Evolutionary conservation across 1,140 invertebrate genomes (phyloP).

Genomic region (Drosophila pseudoananassae): DNA sequence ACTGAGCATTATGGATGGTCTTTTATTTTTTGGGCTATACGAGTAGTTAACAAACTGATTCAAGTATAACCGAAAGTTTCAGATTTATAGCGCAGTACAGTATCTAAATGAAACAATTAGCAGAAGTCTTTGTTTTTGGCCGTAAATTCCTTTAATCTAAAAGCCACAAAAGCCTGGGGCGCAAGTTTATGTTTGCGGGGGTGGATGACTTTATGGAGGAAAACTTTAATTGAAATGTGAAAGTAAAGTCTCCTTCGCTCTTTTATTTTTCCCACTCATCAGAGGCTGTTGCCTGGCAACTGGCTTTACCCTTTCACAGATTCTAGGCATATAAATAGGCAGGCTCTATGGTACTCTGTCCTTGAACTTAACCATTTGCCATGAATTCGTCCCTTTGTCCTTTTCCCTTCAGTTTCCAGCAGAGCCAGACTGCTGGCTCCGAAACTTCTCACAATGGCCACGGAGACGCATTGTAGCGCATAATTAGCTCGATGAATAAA

Average conservation of each 20-base stretch:
- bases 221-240: conserved; percentile 49
- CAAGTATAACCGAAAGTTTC: conserved; percentile 22
- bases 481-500: conserved; percentile 77
- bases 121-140: conserved; percentile 1
- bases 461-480: conserved; percentile 72
- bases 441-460: conserved; percentile 60
- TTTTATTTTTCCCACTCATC: conserved; percentile 14
- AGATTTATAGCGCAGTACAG: conserved; percentile 17
- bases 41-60: conserved; percentile 44
- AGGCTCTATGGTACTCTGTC: conserved; percentile 28
- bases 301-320: conserved; percentile 3
- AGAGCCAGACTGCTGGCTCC: conserved; percentile 29
- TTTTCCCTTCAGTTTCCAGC: not conserved
- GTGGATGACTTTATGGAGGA: conserved; percentile 1
- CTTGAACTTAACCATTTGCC: conserved; percentile 37
- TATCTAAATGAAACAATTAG: conserved; percentile 27
- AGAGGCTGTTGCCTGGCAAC: conserved; percentile 25
- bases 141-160: conserved; percentile 32
- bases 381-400: conserved; percentile 7
- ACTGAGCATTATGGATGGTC: conserved; percentile 58
- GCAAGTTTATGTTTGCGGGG: conserved; percentile 19
- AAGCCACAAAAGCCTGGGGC: conserved; percentile 14
- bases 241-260: conserved; percentile 7
- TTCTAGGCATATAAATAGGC: conserved; percentile 21
- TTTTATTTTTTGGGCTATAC: conserved; percentile 15